These are phyloP conservation scores for Pseudorectes ferrugineus DNA, from an alignment of 2,113 vertebrate genomes.

Conservation along the genomic window DNA sequence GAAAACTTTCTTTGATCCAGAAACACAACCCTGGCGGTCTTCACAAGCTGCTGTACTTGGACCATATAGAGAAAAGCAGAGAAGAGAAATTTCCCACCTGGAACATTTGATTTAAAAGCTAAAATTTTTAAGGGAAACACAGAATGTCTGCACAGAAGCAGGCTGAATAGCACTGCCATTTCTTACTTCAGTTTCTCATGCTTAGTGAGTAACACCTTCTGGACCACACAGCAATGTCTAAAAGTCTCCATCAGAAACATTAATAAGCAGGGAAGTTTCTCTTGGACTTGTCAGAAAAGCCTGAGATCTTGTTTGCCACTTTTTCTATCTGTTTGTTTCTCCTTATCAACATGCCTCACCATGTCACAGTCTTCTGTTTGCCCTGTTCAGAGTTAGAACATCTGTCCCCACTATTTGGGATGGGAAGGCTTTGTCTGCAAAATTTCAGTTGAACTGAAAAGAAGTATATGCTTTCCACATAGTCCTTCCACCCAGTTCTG, in stretches of 20 bases:
- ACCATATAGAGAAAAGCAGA: background rate
- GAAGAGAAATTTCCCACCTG: background rate
- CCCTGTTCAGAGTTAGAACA: background rate
- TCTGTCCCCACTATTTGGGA: background rate
- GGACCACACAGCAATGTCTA: background rate
- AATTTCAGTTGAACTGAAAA: background rate
- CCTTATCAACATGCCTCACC: background rate
- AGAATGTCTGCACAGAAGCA: background rate
- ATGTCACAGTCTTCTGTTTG: background rate
- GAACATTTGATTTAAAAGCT: background rate
- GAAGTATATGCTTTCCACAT: background rate
- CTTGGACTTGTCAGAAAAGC: background rate
- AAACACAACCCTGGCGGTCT: background rate
- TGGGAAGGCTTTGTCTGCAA: background rate
- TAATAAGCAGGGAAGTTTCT: background rate
- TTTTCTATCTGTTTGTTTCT: background rate
- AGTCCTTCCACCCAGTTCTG: background rate
- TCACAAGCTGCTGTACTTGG: background rate
- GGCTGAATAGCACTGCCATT: background rate
- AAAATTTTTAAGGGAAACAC: background rate
- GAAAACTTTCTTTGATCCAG: background rate
- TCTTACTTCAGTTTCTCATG: background rate
- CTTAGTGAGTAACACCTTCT: background rate
- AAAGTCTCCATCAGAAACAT: background rate
- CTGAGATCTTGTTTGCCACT: background rate